phyloP scores from a whole-genome alignment of 2,888 invertebrate genomes.

The Idaea aversata region DNA sequence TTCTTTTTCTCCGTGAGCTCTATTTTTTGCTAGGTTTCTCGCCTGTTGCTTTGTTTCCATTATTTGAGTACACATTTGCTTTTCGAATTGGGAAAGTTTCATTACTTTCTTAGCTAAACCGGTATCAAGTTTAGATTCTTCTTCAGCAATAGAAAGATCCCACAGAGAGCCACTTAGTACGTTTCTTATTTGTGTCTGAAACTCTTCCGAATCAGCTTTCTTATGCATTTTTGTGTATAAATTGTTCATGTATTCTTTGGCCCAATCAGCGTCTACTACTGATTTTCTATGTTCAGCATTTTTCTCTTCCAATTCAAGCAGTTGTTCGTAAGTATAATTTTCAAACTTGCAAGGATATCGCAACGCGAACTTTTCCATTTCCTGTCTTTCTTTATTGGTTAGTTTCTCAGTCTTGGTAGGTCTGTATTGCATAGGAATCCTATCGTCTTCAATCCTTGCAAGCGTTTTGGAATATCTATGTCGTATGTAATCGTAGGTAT shows the following conservation, averaged over 20 bases:
- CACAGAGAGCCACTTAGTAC: constrained; percentile 73
- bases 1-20: constrained; percentile 71
- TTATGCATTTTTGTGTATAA: constrained; percentile 67
- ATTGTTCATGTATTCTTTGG: constrained; percentile 70
- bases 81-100: constrained; percentile 83
- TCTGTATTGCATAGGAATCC: constrained; percentile 29
- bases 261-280: constrained; percentile 61
- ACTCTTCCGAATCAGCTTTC: constrained; percentile 62
- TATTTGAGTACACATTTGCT: constrained; percentile 82
- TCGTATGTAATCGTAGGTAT: constrained; percentile 61
- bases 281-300: constrained; percentile 47
- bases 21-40: constrained; percentile 76
- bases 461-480: constrained; percentile 66
- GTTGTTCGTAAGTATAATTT: constrained; percentile 65
- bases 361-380: constrained; percentile 58
- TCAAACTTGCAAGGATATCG: constrained; percentile 58
- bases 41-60: constrained; percentile 82
- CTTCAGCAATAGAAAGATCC: constrained; percentile 73
- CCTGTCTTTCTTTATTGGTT: constrained; percentile 45
- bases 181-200: constrained; percentile 74
- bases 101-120: constrained; percentile 78
- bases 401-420: constrained; percentile 31
- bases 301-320: constrained; percentile 55
- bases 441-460: constrained; percentile 51
- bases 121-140: constrained; percentile 74